These are phyloP conservation scores for Adelphocoris suturalis DNA, from an alignment of 2,888 invertebrate genomes.

Conservation along the genomic window DNA sequence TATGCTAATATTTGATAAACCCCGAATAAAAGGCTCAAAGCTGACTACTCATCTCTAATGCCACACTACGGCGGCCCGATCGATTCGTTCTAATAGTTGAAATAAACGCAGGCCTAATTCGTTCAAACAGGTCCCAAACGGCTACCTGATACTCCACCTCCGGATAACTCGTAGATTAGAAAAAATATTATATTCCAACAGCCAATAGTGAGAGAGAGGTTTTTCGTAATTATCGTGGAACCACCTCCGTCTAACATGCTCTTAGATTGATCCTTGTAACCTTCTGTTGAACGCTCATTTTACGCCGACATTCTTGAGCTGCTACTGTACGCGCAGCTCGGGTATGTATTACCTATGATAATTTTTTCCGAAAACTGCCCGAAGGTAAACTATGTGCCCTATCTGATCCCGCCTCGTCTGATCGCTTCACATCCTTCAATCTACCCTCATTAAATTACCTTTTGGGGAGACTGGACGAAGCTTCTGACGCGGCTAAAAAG, in stretches of 20 bases:
- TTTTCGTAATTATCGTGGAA: slow-evolving; percentile 20
- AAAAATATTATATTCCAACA: slow-evolving; percentile 9
- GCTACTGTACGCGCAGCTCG: slow-evolving; percentile 48
- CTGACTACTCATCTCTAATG: not conserved
- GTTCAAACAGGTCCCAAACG: not conserved
- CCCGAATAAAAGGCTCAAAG: not conserved
- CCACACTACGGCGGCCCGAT: not conserved
- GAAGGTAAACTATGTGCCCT: slow-evolving; percentile 63
- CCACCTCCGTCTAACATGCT: slow-evolving; percentile 2
- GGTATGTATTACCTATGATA: slow-evolving; percentile 67
- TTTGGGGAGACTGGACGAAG: slow-evolving; percentile 18
- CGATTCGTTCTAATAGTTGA: slow-evolving; percentile 46
- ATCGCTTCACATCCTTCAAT: slow-evolving; percentile 58
- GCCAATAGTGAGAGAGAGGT: slow-evolving; percentile 2
- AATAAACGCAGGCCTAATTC: slow-evolving; percentile 37
- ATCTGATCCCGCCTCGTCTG: slow-evolving; percentile 56
- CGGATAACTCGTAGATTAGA: slow-evolving; percentile 28
- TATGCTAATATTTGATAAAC: slow-evolving; percentile 44
- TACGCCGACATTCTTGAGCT: slow-evolving; percentile 1
- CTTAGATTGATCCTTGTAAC: slow-evolving; percentile 5
- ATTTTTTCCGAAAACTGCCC: slow-evolving; percentile 50
- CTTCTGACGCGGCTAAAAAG: slow-evolving; percentile 57
- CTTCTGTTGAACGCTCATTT: slow-evolving; percentile 6
- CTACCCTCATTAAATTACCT: slow-evolving; percentile 62
- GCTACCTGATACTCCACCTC: slow-evolving; percentile 8